Evolutionary conservation across 1,140 invertebrate species (phyloP), one percentile per base, ranked within the genome.

Genomic region (Hylaeus anthracinus): DNA sequence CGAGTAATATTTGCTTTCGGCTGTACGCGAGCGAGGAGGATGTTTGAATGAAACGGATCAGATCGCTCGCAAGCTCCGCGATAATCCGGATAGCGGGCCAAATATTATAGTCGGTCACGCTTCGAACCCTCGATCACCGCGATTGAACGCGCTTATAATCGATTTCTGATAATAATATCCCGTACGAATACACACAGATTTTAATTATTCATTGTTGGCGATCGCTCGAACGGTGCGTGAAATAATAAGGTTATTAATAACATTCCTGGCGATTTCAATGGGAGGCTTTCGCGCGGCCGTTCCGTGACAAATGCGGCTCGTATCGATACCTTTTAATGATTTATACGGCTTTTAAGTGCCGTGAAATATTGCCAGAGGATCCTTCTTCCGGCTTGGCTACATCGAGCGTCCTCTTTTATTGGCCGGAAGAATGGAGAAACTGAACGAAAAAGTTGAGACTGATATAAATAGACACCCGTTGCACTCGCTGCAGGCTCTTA

Each of bases 231-330:
- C 51, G 26, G 53, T 37, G 53, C 9, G 55, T 15, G 43, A 77
- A 61, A 51, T 70, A 77, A 77, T 56, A 72, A 79, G 61, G 61
- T 79, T 55, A 39, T 56, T 63, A 72, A 79, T 41, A 39, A 43
- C 51, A 12, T 14, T 6, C 6, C 14, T 9, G 39, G 14, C 70
- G 8, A 12, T 26, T 15, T 72, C 43, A 58, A 61, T 72, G 37
- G 58, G n/a, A 26, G 37, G 43, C 9, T 70, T 14, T 71, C 53
- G 39, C 14, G 39, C 14, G 39, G 9, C 39, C 39, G 26, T 2
- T n/a, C 10, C 10, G 15, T 61, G 56, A 53, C 66, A 71, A 53
- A 61, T 63, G 15, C 12, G 1, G 3, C 26, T 14, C 43, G 75
- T 51, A 43, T 61, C 66, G 39, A 51, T 26, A 60, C 12, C 12